Conservation (phyloP, 2,113 vertebrate genomes). For the Neodon shergylaensis region DNA sequence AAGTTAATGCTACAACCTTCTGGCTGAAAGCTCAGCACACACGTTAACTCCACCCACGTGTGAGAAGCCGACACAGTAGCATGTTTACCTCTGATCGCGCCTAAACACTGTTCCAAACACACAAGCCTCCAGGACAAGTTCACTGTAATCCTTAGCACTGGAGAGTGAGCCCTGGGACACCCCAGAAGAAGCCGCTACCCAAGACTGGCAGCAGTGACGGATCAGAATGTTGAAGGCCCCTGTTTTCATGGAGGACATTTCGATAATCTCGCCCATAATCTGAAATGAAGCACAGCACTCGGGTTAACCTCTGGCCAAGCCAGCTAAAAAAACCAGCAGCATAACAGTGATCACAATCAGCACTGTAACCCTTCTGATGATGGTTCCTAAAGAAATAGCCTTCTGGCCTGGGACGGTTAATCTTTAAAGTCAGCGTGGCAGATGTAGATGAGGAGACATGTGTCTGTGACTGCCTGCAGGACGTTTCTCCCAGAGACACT, state of each 20-base stretch:
- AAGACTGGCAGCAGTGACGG: constrained; percentile 91
- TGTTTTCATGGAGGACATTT: constrained; percentile 91
- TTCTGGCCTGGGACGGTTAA: neutral
- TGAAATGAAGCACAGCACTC: constrained; percentile 78
- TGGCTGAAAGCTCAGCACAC: constrained; percentile 44
- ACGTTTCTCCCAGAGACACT: neutral
- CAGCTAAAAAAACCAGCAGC: neutral
- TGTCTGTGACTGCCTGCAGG: no score
- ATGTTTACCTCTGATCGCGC: constrained; percentile 93
- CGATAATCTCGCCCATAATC: constrained; percentile 90
- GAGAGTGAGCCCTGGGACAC: constrained; percentile 78
- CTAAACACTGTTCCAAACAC: constrained; percentile 94
- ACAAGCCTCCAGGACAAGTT: constrained; percentile 92
- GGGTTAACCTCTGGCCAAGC: neutral
- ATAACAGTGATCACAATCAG: neutral
- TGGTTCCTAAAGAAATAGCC: neutral
- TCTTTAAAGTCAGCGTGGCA: neutral
- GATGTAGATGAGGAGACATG: neutral
- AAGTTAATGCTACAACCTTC: neutral
- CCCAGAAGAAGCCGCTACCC: constrained; percentile 84
- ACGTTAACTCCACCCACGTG: neutral
- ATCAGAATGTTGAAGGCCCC: constrained; percentile 93
- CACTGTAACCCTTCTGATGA: neutral
- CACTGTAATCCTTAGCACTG: constrained; percentile 87
- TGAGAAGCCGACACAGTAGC: neutral